Percentiles rank a stretch among this genome's conserved stretches.
Evolutionary conservation across 2,113 vertebrate genomes (phyloP).

Genomic region (Podarcis cretensis): DNA sequence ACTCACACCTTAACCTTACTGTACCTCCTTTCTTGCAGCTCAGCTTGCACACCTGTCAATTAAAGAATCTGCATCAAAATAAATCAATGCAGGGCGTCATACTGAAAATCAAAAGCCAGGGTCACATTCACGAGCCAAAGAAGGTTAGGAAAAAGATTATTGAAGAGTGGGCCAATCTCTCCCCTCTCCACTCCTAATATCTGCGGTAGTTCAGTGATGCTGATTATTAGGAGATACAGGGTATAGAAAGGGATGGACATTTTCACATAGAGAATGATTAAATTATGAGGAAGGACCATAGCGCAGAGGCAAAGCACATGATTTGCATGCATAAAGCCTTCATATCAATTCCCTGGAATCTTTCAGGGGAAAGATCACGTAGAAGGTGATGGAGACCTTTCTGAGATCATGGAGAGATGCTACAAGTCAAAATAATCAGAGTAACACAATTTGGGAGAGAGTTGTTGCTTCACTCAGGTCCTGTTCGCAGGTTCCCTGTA

Average conservation of each 20-base stretch:
- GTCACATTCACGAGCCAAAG: neutral
- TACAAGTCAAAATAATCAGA: neutral
- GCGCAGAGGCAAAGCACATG: neutral
- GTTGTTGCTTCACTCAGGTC: too few species aligned
- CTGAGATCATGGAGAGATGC: neutral
- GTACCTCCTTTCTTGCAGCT: too few species aligned
- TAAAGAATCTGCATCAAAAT: neutral
- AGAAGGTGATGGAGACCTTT: too few species aligned
- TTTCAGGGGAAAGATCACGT: too few species aligned
- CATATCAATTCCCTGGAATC: too few species aligned
- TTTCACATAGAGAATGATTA: neutral
- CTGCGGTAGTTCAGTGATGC: neutral
- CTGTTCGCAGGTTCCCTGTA: too few species aligned
- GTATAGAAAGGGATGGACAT: neutral
- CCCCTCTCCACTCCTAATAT: accelerated
- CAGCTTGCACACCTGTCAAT: neutral
- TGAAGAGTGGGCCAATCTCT: neutral
- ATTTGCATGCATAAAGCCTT: neutral
- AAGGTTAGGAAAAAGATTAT: neutral
- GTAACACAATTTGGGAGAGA: too few species aligned
- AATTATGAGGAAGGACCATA: neutral
- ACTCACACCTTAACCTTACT: neutral
- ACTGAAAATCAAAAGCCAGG: neutral
- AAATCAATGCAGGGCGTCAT: neutral
- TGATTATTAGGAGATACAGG: neutral